These are phyloP conservation scores for Polydrusus cervinus DNA, from an alignment of 2,888 invertebrate genomes.

Conservation along the genomic window DNA sequence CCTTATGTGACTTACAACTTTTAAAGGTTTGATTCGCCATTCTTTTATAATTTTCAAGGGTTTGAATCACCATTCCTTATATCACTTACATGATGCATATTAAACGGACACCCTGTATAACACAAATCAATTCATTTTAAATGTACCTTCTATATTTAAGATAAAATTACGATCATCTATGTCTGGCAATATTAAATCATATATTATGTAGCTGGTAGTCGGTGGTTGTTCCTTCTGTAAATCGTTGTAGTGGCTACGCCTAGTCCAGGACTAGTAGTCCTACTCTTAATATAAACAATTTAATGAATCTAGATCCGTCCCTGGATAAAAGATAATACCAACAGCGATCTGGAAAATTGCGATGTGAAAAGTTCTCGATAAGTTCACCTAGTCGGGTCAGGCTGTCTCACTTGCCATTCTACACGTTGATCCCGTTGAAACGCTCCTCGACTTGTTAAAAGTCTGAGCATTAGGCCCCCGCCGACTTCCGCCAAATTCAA, in stretches of 20 bases:
- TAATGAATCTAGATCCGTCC: slow-evolving; percentile 40
- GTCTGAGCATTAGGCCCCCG: slow-evolving; percentile 59
- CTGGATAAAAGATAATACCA: slow-evolving; percentile 59
- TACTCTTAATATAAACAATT: background rate
- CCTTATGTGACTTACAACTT: too few relatives aligned
- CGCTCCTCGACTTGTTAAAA: slow-evolving; percentile 68
- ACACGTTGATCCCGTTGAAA: slow-evolving; percentile 67
- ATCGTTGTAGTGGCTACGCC: too few relatives aligned
- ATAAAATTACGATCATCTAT: background rate
- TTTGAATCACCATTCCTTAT: too few relatives aligned
- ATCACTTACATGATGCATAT: too few relatives aligned
- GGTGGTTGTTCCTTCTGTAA: too few relatives aligned
- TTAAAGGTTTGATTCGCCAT: too few relatives aligned
- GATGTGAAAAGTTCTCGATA: slow-evolving; percentile 62
- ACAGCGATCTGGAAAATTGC: slow-evolving; percentile 63
- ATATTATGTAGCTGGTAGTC: too few relatives aligned
- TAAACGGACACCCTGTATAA: too few relatives aligned
- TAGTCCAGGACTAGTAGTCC: too few relatives aligned
- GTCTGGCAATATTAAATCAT: background rate
- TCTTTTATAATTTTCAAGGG: too few relatives aligned
- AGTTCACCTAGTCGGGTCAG: slow-evolving; percentile 50
- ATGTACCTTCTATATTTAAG: too few relatives aligned
- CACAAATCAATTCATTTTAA: too few relatives aligned
- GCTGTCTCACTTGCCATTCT: slow-evolving; percentile 65
- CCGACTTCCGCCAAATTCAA: slow-evolving; percentile 59